These are phyloP conservation scores for Ditula angustiorana DNA, from an alignment of 2,888 invertebrate species.

Conservation along the genomic window DNA sequence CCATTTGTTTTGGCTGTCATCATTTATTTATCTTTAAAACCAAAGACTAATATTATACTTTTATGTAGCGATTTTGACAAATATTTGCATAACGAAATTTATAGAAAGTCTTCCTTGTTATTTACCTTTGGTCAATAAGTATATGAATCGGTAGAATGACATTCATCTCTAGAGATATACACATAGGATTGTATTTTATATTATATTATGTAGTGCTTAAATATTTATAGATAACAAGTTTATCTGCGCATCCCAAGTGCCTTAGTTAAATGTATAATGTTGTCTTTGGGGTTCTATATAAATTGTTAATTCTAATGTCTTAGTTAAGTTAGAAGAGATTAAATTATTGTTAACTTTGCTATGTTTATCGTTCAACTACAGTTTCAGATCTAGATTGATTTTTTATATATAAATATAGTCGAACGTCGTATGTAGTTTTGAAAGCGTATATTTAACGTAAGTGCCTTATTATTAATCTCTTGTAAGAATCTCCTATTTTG, in stretches of 20 bases:
- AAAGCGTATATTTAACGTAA: slow-evolving; percentile 56
- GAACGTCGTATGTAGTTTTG: slow-evolving; percentile 43
- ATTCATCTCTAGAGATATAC: slow-evolving; percentile 58
- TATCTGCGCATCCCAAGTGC: slow-evolving; percentile 81
- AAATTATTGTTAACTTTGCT: slow-evolving; percentile 85
- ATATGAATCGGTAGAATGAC: slow-evolving; percentile 50
- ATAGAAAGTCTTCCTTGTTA: slow-evolving; percentile 68
- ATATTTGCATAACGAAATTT: slow-evolving; percentile 57
- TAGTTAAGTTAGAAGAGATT: slow-evolving; percentile 81
- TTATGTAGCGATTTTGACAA: slow-evolving; percentile 58
- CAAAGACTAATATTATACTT: slow-evolving; percentile 73
- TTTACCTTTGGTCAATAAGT: slow-evolving; percentile 61
- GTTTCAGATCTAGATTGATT: slow-evolving; percentile 49
- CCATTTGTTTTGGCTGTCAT: slow-evolving; percentile 65
- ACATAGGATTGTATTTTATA: slow-evolving; percentile 72
- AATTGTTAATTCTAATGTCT: slow-evolving; percentile 77
- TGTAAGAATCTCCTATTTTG: slow-evolving; percentile 69
- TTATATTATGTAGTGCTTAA: slow-evolving; percentile 73
- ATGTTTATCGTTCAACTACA: slow-evolving; percentile 74
- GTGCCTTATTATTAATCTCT: slow-evolving; percentile 74
- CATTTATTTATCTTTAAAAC: slow-evolving; percentile 67
- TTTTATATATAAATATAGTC: slow-evolving; percentile 47
- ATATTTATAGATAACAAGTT: slow-evolving; percentile 75
- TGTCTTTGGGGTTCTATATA: slow-evolving; percentile 75
- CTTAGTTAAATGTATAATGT: slow-evolving; percentile 81